Evolutionary conservation across 2,113 vertebrate species (phyloP), one percentile per base, ranked within the genome.

Genomic region (Capricornis sumatraensis): DNA sequence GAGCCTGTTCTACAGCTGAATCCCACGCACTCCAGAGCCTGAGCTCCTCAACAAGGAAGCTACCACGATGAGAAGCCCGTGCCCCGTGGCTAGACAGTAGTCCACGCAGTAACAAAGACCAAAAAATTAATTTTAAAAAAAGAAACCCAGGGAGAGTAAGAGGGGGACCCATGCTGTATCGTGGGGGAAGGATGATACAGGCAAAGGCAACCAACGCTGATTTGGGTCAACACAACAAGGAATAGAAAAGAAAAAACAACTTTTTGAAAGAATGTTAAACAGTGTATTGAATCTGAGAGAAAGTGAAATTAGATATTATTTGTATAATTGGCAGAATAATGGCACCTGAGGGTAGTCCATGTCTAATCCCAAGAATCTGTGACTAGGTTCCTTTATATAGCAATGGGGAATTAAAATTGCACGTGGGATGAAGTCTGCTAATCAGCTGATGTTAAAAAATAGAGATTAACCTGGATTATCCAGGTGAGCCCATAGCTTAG

Each of bases 191-290:
- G 57, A 52, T 4, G 2, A 78, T 83, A n/a, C 10, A 83, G 5
- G 60, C 36, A 87, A 74, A 94, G 30, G 28, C 5, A 84, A 52
- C 14, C n/a, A 58, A 9, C 0, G 0, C 17, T 43, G 79, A 55
- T 11, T 11, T 30, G 21, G 64, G 15, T 52, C 64, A 74, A 33
- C 2, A 16, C 8, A 92, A 79, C 7, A 28, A 12, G 50, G 25
- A 84, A 87, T 40, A 53, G n/a, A 55, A 92, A 40, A 71, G 67
- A 23, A 40, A 21, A 84, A 95, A 47, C 53, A 76, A 90, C 71
- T n/a, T 78, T 47, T 13, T 53, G 36, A 47, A 92, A 96, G 40
- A 74, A 76, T 57, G 40, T 25, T 84, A 79, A 17, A 71, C 33
- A 82, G 15, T 25, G 64, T 43, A 17, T 11, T 81, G 52, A 89